Conservation (phyloP, 2,888 invertebrate species). For the Junonia oenone region DNA sequence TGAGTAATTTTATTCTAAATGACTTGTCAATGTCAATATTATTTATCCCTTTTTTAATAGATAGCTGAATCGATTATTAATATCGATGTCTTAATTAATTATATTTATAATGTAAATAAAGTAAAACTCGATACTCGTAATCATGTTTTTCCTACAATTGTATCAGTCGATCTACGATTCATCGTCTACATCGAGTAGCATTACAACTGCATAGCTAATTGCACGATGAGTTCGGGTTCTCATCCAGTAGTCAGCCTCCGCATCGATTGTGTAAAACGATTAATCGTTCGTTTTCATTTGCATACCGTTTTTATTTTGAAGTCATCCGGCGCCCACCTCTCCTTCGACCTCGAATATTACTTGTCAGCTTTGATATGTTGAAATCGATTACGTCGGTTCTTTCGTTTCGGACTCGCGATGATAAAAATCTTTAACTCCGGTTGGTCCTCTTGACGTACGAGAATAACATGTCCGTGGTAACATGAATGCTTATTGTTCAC, state of each 20-base stretch:
- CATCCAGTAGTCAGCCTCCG: conserved; percentile 67
- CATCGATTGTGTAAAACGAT: conserved; percentile 65
- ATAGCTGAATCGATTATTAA: neutral
- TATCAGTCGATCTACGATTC: neutral
- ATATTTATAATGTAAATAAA: neutral
- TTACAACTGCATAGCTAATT: conserved; percentile 30
- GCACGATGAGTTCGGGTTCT: conserved; percentile 68
- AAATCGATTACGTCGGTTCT: conserved; percentile 67
- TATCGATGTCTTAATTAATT: neutral
- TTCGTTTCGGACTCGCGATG: conserved; percentile 54
- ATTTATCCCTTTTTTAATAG: neutral
- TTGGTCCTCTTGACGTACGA: conserved; percentile 59
- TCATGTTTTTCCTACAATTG: neutral
- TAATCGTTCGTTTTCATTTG: conserved; percentile 64
- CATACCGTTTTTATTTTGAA: conserved; percentile 73
- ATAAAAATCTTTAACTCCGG: conserved; percentile 58
- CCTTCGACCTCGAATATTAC: conserved; percentile 64
- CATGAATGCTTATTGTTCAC: conserved; percentile 65
- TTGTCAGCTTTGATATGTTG: conserved; percentile 65
- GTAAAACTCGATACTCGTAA: neutral
- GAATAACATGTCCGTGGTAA: conserved; percentile 59
- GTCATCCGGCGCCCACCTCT: conserved; percentile 71
- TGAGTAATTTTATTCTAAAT: conserved; percentile 24
- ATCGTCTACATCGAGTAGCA: neutral
- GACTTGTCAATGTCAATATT: conserved; percentile 11